A percentile compares a stretch with the other conserved stretches of the same genome.
These are phyloP conservation scores for Helarctos malayanus DNA, from an alignment of 2,797 vertebrate genomes.

Conservation along the genomic window DNA sequence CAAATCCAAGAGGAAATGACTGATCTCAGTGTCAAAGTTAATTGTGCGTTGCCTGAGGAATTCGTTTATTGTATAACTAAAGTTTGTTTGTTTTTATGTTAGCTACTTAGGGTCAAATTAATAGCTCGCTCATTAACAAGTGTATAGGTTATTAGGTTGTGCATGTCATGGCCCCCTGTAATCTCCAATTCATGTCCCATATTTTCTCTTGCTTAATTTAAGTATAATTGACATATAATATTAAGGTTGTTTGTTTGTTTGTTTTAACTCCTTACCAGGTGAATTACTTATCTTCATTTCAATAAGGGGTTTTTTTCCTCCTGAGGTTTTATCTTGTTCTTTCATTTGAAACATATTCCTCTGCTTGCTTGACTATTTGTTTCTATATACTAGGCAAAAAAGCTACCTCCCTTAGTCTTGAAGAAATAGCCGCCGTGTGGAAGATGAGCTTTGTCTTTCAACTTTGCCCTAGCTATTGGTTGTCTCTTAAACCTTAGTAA, in stretches of 20 bases:
- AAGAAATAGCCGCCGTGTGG: background rate
- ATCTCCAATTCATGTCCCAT: background rate
- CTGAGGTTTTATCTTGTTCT: background rate
- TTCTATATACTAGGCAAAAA: background rate
- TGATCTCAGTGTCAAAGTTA: background rate
- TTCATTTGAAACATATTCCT: background rate
- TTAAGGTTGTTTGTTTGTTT: background rate
- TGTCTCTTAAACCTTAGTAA: background rate
- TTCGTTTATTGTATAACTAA: background rate
- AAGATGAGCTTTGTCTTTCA: background rate
- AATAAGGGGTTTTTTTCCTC: background rate
- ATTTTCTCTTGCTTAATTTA: background rate
- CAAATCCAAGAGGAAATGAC: background rate
- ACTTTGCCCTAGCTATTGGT: background rate
- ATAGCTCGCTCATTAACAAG: constrained; percentile 36
- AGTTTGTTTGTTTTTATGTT: background rate
- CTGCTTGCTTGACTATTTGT: background rate
- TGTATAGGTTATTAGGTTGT: background rate
- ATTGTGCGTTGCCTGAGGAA: background rate
- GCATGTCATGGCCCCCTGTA: background rate
- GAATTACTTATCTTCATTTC: background rate
- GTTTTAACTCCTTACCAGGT: background rate
- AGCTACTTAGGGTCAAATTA: background rate
- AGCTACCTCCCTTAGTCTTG: background rate
- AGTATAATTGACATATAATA: background rate